phyloP scores from a whole-genome alignment of 2,888 invertebrate genomes.

The Drosophila putrida region DNA sequence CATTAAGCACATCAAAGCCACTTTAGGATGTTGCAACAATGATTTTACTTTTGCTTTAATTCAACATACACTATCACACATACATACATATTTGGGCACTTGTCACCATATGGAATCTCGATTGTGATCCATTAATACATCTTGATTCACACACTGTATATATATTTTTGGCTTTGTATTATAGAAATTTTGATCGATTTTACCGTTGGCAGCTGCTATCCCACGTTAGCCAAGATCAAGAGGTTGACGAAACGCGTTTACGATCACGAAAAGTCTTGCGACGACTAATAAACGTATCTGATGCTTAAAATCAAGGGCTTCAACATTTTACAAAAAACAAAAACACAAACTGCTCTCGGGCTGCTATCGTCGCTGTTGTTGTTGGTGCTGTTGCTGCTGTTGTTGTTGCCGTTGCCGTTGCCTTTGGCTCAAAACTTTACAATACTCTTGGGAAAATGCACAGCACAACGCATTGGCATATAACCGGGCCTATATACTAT shows the following conservation, averaged over 20 bases:
- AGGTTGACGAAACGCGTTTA: slow-evolving; percentile 74
- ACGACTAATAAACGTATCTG: slow-evolving; percentile 82
- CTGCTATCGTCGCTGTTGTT: slow-evolving; percentile 16
- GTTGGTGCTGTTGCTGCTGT: slow-evolving; percentile 27
- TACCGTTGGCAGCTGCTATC: slow-evolving; percentile 41
- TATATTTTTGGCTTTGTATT: neutral
- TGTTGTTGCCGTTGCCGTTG: slow-evolving; percentile 23
- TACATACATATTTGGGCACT: slow-evolving; percentile 19
- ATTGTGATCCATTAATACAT: neutral
- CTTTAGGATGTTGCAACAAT: slow-evolving; percentile 58
- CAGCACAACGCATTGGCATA: slow-evolving; percentile 68
- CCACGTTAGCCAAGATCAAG: slow-evolving; percentile 45
- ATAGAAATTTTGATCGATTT: slow-evolving; percentile 4
- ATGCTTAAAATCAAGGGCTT: slow-evolving; percentile 84
- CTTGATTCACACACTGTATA: slow-evolving; percentile 3
- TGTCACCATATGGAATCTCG: neutral
- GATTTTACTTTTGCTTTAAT: slow-evolving; percentile 47
- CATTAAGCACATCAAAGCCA: slow-evolving; percentile 50
- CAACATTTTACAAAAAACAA: slow-evolving; percentile 80
- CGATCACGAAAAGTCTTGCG: slow-evolving; percentile 81
- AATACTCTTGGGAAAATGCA: slow-evolving; percentile 81
- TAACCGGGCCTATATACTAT: slow-evolving; percentile 63
- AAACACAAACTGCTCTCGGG: slow-evolving; percentile 39
- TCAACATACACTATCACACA: slow-evolving; percentile 4
- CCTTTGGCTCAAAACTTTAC: slow-evolving; percentile 53